phyloP scores from a whole-genome alignment of 1,140 invertebrate genomes.

The Aphelinus atriplicis region DNA sequence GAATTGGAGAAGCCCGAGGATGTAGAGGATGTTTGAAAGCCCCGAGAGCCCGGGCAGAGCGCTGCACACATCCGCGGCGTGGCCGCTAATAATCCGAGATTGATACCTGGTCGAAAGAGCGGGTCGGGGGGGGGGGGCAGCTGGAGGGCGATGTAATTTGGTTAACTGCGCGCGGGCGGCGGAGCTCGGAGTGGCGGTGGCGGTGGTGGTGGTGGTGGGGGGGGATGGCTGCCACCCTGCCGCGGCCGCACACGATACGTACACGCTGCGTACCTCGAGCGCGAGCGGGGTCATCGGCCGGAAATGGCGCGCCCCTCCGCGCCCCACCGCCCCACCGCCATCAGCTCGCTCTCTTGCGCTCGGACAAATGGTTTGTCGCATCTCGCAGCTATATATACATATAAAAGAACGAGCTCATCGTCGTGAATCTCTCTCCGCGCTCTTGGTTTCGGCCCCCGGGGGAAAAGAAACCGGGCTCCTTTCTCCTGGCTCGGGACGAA shows the following conservation, averaged over 20 bases:
- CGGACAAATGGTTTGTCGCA: constrained; percentile 24
- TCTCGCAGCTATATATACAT: not conserved
- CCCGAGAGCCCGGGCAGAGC: no score
- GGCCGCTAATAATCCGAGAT: constrained; percentile 3
- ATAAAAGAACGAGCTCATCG: constrained; percentile 20
- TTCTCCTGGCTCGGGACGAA: not conserved
- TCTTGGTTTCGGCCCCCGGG: no score
- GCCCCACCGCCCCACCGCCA: no score
- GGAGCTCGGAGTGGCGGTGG: not conserved
- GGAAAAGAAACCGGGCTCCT: not conserved
- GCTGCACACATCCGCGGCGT: not conserved
- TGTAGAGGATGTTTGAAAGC: no score
- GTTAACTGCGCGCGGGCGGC: not conserved
- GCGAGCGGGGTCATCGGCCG: constrained; percentile 10
- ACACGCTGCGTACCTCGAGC: not conserved
- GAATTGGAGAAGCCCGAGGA: no score
- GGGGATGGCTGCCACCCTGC: not conserved
- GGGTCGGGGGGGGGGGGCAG: no score
- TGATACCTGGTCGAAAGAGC: constrained; percentile 15
- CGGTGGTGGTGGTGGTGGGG: no score
- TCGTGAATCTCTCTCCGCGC: constrained; percentile 3
- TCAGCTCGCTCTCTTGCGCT: not conserved
- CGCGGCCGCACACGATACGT: no score
- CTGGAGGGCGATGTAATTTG: not conserved
- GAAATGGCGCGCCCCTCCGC: not conserved